These are phyloP conservation scores for Labeo catla DNA, from an alignment of 2,113 vertebrate genomes.

Conservation along the genomic window DNA sequence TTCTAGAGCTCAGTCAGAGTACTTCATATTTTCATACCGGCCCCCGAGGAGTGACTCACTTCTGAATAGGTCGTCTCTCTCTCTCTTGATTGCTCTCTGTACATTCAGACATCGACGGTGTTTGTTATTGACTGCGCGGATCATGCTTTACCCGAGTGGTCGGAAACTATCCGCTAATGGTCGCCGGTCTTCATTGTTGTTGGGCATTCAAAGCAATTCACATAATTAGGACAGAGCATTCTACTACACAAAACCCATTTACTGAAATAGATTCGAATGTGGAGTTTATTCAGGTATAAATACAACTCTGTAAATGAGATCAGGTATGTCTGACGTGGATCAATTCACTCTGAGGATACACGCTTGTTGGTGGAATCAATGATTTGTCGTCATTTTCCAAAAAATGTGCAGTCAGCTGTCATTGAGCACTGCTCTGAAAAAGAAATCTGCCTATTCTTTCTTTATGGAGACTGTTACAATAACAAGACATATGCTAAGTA, in stretches of 20 bases:
- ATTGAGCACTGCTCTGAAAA: neutral
- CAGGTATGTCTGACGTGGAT: conserved; percentile 15
- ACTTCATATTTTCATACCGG: conserved; percentile 60
- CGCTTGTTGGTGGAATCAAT: neutral
- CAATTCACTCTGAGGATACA: neutral
- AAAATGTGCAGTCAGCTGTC: neutral
- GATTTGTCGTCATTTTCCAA: neutral
- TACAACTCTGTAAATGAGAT: neutral
- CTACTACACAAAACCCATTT: conserved; percentile 25
- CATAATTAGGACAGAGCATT: neutral
- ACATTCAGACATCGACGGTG: conserved; percentile 58
- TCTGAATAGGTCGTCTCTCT: conserved; percentile 63
- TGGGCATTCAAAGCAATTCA: conserved; percentile 34
- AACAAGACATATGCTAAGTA: conserved; percentile 52
- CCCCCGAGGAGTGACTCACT: conserved; percentile 54
- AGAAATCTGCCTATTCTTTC: neutral
- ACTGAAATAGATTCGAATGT: neutral
- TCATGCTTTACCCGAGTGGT: conserved; percentile 61
- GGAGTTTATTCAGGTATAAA: conserved; percentile 2
- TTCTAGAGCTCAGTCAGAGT: conserved; percentile 57
- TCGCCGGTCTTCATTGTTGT: conserved; percentile 9
- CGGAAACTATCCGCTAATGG: conserved; percentile 59
- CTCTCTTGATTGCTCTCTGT: conserved; percentile 69
- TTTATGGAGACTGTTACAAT: neutral
- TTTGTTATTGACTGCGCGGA: conserved; percentile 61